phyloP scores from a whole-genome alignment of 1,140 invertebrate genomes.

The Choristoneura fumiferana region DNA sequence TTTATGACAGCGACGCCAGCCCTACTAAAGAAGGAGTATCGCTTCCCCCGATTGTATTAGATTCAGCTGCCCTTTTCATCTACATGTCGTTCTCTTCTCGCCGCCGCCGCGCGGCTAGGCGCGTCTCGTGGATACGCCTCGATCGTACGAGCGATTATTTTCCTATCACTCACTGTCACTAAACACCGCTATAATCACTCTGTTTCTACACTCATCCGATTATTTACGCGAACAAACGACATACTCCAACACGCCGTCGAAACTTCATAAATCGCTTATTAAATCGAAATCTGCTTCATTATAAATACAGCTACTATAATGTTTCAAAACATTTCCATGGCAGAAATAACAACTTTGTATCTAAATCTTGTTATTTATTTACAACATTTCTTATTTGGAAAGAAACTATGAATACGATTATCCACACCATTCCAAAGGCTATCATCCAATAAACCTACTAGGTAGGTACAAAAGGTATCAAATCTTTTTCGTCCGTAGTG shows the following conservation, averaged over 20 bases:
- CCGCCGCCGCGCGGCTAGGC: conserved; percentile 46
- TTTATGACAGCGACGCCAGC: conserved; percentile 36
- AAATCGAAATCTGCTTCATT: conserved; percentile 9
- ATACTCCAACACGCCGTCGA: conserved; percentile 1
- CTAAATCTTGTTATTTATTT: conserved; percentile 5
- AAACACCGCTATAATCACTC: conserved; percentile 6
- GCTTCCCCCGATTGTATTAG: conserved; percentile 75
- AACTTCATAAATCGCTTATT: conserved; percentile 14
- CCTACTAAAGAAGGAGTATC: conserved; percentile 62
- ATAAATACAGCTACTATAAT: background rate
- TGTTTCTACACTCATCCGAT: background rate
- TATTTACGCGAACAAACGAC: conserved; percentile 16
- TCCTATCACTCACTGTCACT: conserved; percentile 9
- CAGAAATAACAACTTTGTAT: background rate
- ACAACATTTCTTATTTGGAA: conserved; percentile 40
- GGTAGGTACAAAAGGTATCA: conserved; percentile 73
- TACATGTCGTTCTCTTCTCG: conserved; percentile 67
- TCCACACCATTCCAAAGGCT: conserved; percentile 72
- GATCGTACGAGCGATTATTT: background rate
- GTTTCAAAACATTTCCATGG: background rate
- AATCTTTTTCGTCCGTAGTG: conserved; percentile 75
- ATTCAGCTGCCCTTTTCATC: conserved; percentile 76
- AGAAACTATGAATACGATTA: conserved; percentile 76
- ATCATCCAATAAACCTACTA: conserved; percentile 75
- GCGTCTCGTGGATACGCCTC: conserved; percentile 50